Evolutionary conservation across 2,888 invertebrate species (phyloP).

Genomic region (Arrhopalites spinosus): DNA sequence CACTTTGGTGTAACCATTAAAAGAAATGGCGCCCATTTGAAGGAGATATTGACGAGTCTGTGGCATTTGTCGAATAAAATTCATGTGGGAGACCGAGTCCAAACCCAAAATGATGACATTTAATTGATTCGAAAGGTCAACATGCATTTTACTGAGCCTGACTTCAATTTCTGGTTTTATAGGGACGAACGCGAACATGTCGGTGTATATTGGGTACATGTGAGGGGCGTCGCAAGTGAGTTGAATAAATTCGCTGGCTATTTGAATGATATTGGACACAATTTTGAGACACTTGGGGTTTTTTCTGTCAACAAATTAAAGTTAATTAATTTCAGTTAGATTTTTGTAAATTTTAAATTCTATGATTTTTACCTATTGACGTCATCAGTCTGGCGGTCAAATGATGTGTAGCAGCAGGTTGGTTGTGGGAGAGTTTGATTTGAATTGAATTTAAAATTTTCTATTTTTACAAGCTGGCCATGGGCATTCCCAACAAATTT

Average conservation of each 20-base stretch:
- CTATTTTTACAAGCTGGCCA: too few species aligned
- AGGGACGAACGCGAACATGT: slow-evolving; percentile 27
- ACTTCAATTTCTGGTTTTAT: neutral
- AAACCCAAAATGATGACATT: slow-evolving; percentile 59
- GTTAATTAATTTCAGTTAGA: neutral
- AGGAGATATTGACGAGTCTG: slow-evolving; percentile 57
- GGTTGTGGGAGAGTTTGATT: too few species aligned
- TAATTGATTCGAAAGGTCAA: slow-evolving; percentile 5
- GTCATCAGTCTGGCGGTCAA: too few species aligned
- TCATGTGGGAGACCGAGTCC: slow-evolving; percentile 59
- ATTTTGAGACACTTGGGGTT: neutral
- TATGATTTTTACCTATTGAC: neutral
- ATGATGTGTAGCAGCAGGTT: too few species aligned
- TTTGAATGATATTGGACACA: neutral
- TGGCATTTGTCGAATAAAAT: slow-evolving; percentile 58
- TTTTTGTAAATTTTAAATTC: neutral
- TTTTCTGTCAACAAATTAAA: neutral
- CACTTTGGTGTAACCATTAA: slow-evolving; percentile 60
- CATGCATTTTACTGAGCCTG: neutral
- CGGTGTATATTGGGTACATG: neutral
- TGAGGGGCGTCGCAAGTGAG: neutral
- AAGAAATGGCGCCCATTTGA: slow-evolving; percentile 57
- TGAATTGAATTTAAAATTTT: too few species aligned
- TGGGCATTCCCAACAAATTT: too few species aligned
- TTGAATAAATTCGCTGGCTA: neutral